Conservation (phyloP, 2,888 invertebrate species). For the Uloborus plumipes region DNA sequence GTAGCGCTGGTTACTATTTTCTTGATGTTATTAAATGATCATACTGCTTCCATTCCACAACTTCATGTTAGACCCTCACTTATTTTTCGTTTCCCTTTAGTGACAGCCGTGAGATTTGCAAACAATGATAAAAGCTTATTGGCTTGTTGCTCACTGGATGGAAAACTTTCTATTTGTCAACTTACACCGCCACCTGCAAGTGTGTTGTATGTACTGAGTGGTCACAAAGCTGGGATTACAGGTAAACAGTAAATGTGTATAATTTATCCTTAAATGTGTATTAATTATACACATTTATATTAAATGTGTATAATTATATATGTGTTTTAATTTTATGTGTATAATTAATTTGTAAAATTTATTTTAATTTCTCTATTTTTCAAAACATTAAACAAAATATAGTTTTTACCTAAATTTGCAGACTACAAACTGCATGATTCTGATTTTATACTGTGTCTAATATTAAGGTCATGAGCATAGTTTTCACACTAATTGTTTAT, state of each 20-base stretch:
- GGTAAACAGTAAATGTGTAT: slow-evolving; percentile 72
- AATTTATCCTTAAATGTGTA: not conserved
- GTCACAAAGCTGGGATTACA: slow-evolving; percentile 82
- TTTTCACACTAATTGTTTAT: too few species aligned
- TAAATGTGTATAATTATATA: too few species aligned
- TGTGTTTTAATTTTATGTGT: too few species aligned
- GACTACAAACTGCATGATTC: too few species aligned
- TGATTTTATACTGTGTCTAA: too few species aligned
- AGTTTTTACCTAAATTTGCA: not conserved
- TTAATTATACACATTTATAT: too few species aligned
- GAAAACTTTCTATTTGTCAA: slow-evolving; percentile 84
- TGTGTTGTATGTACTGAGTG: slow-evolving; percentile 80
- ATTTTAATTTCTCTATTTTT: not conserved
- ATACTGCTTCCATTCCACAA: too few species aligned
- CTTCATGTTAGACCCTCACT: too few species aligned
- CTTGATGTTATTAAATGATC: too few species aligned
- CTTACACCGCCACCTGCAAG: slow-evolving; percentile 81
- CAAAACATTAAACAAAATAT: not conserved
- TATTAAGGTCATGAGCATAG: too few species aligned
- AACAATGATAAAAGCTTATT: slow-evolving; percentile 85
- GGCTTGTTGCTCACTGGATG: slow-evolving; percentile 85
- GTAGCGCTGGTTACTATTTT: too few species aligned
- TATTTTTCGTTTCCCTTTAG: slow-evolving; percentile 69
- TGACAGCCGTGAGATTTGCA: slow-evolving; percentile 85
- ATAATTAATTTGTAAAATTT: not conserved